These are phyloP conservation scores for Gnathonemus echidnorhynchus DNA, from an alignment of 2,113 vertebrate species.

Conservation along the genomic window DNA sequence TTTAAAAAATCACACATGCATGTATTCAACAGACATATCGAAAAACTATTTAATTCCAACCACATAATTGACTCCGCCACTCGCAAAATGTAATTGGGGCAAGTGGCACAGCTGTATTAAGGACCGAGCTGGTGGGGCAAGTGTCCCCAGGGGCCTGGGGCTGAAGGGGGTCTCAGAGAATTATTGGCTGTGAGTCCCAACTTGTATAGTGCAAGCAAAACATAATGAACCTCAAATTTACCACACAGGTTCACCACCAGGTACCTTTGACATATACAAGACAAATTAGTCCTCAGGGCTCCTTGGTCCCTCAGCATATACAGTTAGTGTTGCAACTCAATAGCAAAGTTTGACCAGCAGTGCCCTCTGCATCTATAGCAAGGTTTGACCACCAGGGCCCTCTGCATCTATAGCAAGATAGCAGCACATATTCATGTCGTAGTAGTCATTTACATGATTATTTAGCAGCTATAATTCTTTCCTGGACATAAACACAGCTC, in stretches of 20 bases:
- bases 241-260: neutral
- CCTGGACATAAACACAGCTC: neutral
- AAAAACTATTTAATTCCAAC: neutral
- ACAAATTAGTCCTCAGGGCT: neutral
- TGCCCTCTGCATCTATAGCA: neutral
- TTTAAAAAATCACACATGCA: neutral
- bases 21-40: neutral
- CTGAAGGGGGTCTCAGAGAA: neutral
- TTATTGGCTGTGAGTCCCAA: neutral
- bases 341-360: neutral
- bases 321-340: neutral
- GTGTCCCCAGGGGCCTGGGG: neutral
- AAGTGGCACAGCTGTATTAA: neutral
- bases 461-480: neutral
- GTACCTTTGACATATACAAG: neutral
- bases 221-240: neutral
- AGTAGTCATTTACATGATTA: neutral
- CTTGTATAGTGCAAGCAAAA: neutral
- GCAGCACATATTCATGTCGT: neutral
- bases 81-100: neutral
- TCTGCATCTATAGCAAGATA: neutral
- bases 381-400: too few species aligned
- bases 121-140: neutral
- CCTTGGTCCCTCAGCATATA: neutral
- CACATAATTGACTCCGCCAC: neutral